Conservation (phyloP, 2,113 vertebrate genomes). For the Bagarius yarrelli region DNA sequence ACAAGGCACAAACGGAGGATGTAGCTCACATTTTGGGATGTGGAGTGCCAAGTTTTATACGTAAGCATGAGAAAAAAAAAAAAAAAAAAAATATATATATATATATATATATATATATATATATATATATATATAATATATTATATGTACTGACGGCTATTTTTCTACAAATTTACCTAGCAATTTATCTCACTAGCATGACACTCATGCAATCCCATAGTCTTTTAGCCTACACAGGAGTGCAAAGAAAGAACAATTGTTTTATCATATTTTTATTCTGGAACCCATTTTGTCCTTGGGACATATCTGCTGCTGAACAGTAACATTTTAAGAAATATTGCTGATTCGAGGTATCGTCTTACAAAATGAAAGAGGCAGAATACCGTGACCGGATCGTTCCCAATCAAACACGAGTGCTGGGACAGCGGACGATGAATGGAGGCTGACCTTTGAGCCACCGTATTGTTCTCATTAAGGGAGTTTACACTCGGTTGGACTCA, state of each 20-base stretch:
- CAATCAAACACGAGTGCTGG: background rate
- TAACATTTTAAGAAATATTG: background rate
- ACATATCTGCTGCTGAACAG: constrained; percentile 6
- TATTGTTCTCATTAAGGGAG: constrained; percentile 35
- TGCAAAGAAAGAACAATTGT: background rate
- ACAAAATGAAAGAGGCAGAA: background rate
- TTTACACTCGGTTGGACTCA: constrained; percentile 20
- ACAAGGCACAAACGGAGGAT: too few relatives aligned
- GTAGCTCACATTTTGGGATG: too few relatives aligned
- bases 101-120: too few relatives aligned
- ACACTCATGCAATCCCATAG: background rate
- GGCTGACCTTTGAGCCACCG: constrained; percentile 27
- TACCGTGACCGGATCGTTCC: background rate
- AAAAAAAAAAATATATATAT: too few relatives aligned
- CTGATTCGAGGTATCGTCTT: constrained; percentile 1
- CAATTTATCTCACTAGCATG: background rate
- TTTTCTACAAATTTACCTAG: background rate
- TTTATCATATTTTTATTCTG: background rate
- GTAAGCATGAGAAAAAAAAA: too few relatives aligned
- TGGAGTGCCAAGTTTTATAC: too few relatives aligned
- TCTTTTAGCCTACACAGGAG: background rate
- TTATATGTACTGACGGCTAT: background rate
- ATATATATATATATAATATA: too few relatives aligned
- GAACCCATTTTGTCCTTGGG: background rate
- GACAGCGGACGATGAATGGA: background rate